Percentiles rank a stretch among this genome's conserved stretches.
Conservation (phyloP, 2,888 invertebrate genomes). For the Pyrgus malvae region DNA sequence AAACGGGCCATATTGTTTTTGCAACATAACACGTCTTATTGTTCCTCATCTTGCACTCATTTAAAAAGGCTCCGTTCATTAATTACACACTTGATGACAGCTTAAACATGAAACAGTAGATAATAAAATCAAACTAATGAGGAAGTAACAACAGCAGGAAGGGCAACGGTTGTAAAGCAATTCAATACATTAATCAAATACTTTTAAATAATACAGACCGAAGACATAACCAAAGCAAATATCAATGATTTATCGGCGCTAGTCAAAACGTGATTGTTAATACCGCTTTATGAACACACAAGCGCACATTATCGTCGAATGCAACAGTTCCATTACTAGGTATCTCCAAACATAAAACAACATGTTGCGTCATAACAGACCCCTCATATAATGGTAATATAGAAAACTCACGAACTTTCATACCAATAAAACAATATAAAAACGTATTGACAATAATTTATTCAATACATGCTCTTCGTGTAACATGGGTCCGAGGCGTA, state of each 20-base stretch:
- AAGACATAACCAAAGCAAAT: constrained; percentile 25
- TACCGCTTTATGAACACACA: constrained; percentile 34
- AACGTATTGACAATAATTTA: constrained; percentile 74
- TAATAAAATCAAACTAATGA: background rate
- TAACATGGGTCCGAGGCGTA: constrained; percentile 33
- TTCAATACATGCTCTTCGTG: constrained; percentile 51
- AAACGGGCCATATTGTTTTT: background rate
- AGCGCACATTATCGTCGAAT: constrained; percentile 46
- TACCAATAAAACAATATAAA: constrained; percentile 78
- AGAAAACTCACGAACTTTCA: constrained; percentile 63
- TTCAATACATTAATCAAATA: constrained; percentile 9
- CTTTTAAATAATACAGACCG: constrained; percentile 10
- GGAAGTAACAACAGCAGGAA: background rate
- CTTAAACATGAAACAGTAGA: background rate
- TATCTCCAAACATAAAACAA: constrained; percentile 44
- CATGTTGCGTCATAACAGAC: constrained; percentile 55
- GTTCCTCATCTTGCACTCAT: no score
- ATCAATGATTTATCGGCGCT: constrained; percentile 25
- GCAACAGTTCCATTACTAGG: constrained; percentile 42
- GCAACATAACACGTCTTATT: background rate
- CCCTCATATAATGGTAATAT: constrained; percentile 57
- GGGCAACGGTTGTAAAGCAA: constrained; percentile 1
- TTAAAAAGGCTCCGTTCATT: background rate
- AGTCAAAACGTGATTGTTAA: constrained; percentile 13
- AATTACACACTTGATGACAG: background rate